Percentiles rank a stretch among this genome's conserved stretches.
phyloP scores from a whole-genome alignment of 2,797 vertebrate genomes.

The Rhadinocentrus ornatus region DNA sequence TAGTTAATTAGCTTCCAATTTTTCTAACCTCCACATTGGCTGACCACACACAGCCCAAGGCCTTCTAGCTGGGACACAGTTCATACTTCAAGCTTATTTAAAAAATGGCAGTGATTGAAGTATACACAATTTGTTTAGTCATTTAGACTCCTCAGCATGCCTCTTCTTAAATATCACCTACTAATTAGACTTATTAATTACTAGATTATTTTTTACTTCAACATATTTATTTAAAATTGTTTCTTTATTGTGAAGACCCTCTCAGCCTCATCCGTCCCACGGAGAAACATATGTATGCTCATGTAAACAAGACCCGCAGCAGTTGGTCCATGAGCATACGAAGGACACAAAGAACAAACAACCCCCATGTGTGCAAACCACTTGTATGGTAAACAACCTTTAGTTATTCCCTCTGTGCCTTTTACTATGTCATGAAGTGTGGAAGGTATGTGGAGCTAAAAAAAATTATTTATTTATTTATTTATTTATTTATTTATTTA shows the following conservation, averaged over 20 bases:
- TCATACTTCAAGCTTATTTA: conserved; percentile 36
- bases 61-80: conserved; percentile 24
- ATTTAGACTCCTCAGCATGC: not conserved
- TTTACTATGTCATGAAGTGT: not conserved
- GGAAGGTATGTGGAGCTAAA: too few species aligned
- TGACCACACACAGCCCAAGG: not conserved
- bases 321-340: not conserved
- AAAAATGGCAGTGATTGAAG: conserved; percentile 13
- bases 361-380: conserved; percentile 5
- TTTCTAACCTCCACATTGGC: conserved; percentile 11
- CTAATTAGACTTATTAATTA: too few species aligned
- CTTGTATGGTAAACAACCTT: not conserved
- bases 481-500: too few species aligned
- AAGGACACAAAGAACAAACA: conserved; percentile 4
- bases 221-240: too few species aligned
- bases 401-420: not conserved
- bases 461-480: too few species aligned
- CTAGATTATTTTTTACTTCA: conserved; percentile 2
- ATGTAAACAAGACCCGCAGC: conserved; percentile 9
- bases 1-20: conserved; percentile 51
- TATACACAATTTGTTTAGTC: conserved; percentile 15
- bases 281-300: conserved; percentile 1
- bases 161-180: conserved; percentile 15
- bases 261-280: not conserved
- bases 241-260: too few species aligned